A percentile compares a stretch with the other conserved stretches of the same genome.
These are phyloP conservation scores for Agrochola lychnidis DNA, from an alignment of 2,888 invertebrate genomes.

Conservation along the genomic window DNA sequence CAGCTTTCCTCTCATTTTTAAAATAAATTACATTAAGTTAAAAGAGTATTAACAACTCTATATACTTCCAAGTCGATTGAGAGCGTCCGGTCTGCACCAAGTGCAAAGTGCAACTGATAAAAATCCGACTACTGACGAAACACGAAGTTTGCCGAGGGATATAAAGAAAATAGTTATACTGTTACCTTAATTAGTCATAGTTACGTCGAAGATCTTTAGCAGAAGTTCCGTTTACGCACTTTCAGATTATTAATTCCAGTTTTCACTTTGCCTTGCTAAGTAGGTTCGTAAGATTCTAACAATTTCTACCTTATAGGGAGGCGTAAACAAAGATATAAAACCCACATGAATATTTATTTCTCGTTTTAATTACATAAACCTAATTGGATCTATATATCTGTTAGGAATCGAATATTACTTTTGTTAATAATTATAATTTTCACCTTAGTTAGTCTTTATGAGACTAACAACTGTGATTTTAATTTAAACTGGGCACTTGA, in stretches of 20 bases:
- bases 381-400: slow-evolving; percentile 44
- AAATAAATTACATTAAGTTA: too few species aligned
- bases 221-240: not conserved
- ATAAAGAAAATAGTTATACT: too few species aligned
- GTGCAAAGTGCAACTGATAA: too few species aligned
- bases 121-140: too few species aligned
- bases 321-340: slow-evolving; percentile 42
- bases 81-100: too few species aligned
- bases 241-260: slow-evolving; percentile 7
- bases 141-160: too few species aligned
- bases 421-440: slow-evolving; percentile 35
- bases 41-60: too few species aligned
- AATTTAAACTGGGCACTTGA: slow-evolving; percentile 8
- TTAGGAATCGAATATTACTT: slow-evolving; percentile 22
- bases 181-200: too few species aligned
- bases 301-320: slow-evolving; percentile 16
- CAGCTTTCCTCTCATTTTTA: too few species aligned
- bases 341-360: slow-evolving; percentile 17
- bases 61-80: too few species aligned
- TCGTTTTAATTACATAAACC: slow-evolving; percentile 32
- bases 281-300: not conserved
- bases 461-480: not conserved
- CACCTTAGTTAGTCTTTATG: slow-evolving; percentile 1
- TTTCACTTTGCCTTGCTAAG: not conserved
- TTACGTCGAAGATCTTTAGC: not conserved